Evolutionary conservation across 2,113 vertebrate species (phyloP), one percentile per base, ranked within the genome.

Genomic region (Strigops habroptila): DNA sequence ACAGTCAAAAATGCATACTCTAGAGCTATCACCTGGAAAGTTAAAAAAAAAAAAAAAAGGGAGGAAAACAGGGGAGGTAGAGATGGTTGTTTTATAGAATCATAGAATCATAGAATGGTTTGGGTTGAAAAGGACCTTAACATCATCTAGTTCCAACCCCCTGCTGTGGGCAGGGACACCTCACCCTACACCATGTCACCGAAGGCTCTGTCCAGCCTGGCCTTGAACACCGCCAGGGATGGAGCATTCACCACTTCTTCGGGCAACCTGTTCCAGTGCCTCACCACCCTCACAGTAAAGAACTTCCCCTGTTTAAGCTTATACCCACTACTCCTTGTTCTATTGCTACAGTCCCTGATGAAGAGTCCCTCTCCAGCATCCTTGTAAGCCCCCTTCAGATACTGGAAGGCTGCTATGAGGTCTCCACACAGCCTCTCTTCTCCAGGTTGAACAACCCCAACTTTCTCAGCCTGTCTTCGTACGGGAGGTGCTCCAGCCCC

Each of bases 41-140:
- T 9, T 10, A 25, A n/a, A 28, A 24, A 6, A 17, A 18, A n/a
- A 15, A 6, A 35, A 10, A 23, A 3, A 1, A 2, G 19, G 11
- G 10, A 35, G 21, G 12, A 82, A 44, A 82, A 82, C 10, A 67
- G 55, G 69, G 49, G 24, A 53, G 19, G 18, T 69, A 67, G 44
- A 88, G 35, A 7, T 65, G 6, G 12, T 82, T 91, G 57, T 49
- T 86, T 74, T 59, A 24, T 35, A 24, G 57, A 35, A 59, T 59
- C 55, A 4, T n/a, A n/a, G 33, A 59, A n/a, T 23, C 57, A 7
- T 15, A 59, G 55, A n/a, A n/a, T n/a, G 21, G 21, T n/a, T 59
- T 23, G 33, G 22, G 14, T 59, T 59, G 33, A 33, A 9, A 59
- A n/a, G 33, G n/a, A 35, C 22, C 33, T 59, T 35, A 15, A 35